Evolutionary conservation across 2,888 invertebrate genomes (phyloP), one percentile per base, ranked within the genome.

Genomic region (Carterocephalus palaemon): DNA sequence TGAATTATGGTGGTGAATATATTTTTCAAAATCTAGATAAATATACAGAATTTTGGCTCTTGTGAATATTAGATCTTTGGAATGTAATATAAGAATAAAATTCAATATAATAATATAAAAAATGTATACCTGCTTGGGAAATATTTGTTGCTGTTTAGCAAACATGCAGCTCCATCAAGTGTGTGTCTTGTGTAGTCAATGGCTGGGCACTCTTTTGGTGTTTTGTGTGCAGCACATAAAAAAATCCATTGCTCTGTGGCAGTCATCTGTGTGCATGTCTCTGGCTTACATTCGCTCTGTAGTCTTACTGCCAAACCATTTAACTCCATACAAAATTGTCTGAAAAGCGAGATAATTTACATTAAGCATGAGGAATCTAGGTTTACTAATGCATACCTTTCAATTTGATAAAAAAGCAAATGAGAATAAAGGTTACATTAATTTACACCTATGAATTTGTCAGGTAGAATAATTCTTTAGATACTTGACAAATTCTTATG

Each of bases 231-330:
- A 47, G 99, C 99, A 89, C 99, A 99, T 40, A 99, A 88, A 81
- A 99, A 99, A 80, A 99, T 99, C 99, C 99, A 99, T 71, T 99
- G 99, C 81, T 99, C 99, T 16, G 99, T 99, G 17, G 99, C 99
- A 29, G 99, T 99, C 99, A 99, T 99, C 86, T 99, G 99, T 49
- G 95, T 96, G 78, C 99, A 99, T 12, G 95, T 96, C 66, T 97
- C 95, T 23, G 99, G 98, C 69, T 96, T 95, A 77, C 99, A 99
- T 79, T 99, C 98, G 55, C 92, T 92, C 88, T 99, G 99, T 54
- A 99, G 88, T 68, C 95, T 91, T 0, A 99, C 98, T 33, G 99
- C 98, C 59, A 99, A 85, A n/a, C 98, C 98, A 88, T 99, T 99
- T 34, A 99, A 83, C 82, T 99, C 99, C 97, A 99, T 98, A 75